Evolutionary conservation across 2,888 invertebrate species (phyloP), one percentile per base, ranked within the genome.

Genomic region (Cheilosia vernalis): DNA sequence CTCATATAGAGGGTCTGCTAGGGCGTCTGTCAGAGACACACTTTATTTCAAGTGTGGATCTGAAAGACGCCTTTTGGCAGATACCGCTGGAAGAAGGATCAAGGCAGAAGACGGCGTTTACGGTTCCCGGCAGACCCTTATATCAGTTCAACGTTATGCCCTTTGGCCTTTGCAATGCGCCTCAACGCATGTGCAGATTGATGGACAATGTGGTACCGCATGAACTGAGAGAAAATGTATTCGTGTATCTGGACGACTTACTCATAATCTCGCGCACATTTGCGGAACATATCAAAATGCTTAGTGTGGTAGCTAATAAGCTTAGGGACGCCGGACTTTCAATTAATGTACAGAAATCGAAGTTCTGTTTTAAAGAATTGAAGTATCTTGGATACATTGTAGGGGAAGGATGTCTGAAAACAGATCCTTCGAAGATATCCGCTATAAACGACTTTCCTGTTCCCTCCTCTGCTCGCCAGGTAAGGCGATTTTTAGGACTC

Each of bases 1-100:
- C 73, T 7, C 49, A 61, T 9, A 81, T 77, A 7, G 73, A 78
- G 9, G 73, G 56, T 2, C 13, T 82, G 9, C 58, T 42, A 30
- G 60, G 56, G 4, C 51, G 55, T 42, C 53, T 67, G 10, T 27
- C 24, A 33, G 47, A 70, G n/a, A 42, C 49, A 30, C 24, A 47
- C 15, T 47, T 15, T 27, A 70, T 60, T 19, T 60, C 58, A 2
- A 47, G 56, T 44, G 10, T 44, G 5, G 47, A 70, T 56, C 61
- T 30, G 49, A 58, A 49, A 21, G 55, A 55, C 33, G 76, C 82
- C 44, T 82, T 82, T 27, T 82, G 82, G 76, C 76, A 82, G 30
- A 76, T 76, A 9, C 56, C 40, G 5, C 27, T 76, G 24, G 44
- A 37, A 42, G n/a, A 40, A 4, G 10, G 17, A 19, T 60, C 66